Conservation (phyloP, 2,797 vertebrate species). For the Brotula barbata region DNA sequence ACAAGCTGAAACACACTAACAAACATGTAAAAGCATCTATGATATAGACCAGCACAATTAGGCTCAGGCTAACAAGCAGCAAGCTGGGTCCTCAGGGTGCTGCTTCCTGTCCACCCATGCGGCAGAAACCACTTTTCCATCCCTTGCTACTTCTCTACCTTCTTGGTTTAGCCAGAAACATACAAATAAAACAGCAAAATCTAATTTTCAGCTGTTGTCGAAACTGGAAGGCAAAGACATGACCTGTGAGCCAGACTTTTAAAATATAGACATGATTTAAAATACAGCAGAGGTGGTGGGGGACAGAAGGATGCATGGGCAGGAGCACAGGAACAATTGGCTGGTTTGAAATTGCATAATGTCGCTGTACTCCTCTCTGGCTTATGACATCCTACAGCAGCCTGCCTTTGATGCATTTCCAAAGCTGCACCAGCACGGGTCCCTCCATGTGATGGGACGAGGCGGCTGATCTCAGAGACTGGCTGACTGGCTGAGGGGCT, state of each 20-base stretch:
- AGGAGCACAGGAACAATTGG: conserved; percentile 78
- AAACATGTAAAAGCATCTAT: conserved; percentile 40
- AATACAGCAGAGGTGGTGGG: conserved; percentile 45
- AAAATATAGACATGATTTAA: conserved; percentile 26
- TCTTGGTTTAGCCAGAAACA: conserved; percentile 1
- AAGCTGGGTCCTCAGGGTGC: conserved; percentile 33
- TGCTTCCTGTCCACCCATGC: conserved; percentile 25
- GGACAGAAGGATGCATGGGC: conserved; percentile 16
- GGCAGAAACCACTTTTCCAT: conserved; percentile 29
- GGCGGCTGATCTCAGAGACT: conserved; percentile 17
- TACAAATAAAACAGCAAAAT: neutral
- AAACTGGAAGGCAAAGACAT: conserved; percentile 24
- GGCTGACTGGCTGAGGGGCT: conserved; percentile 56
- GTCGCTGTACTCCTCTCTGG: conserved; percentile 82
- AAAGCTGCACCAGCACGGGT: conserved; percentile 15
- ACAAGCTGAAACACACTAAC: conserved; percentile 40
- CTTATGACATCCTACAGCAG: conserved; percentile 67
- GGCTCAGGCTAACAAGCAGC: conserved; percentile 42
- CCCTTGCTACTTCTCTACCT: conserved; percentile 16
- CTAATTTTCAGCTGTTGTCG: conserved; percentile 31
- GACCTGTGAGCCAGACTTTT: conserved; percentile 4
- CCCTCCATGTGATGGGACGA: neutral
- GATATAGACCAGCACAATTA: conserved; percentile 37
- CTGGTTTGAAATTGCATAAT: conserved; percentile 95
- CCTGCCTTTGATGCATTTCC: conserved; percentile 75